These are phyloP conservation scores for Pammene fasciana DNA, from an alignment of 2,888 invertebrate genomes.

Conservation along the genomic window DNA sequence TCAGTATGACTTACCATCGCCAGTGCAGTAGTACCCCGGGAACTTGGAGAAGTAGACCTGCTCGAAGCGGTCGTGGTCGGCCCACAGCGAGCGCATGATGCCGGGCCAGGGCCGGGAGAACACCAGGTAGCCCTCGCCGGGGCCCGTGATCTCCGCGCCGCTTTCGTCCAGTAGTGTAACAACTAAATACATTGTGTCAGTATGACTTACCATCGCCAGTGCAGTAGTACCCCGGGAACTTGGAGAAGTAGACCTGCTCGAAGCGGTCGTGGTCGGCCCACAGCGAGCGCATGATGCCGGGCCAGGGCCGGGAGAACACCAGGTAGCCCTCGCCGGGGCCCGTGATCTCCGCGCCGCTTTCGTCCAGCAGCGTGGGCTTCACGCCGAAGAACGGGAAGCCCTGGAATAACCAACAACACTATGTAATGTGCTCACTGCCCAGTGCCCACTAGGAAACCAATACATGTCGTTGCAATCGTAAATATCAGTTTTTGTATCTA, in stretches of 20 bases:
- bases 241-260: conserved; percentile 96
- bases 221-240: conserved; percentile 98
- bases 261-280: conserved; percentile 95
- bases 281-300: conserved; percentile 98
- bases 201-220: conserved; percentile 94
- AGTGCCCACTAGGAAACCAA: background rate
- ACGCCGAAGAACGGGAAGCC: conserved; percentile 99
- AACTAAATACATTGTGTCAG: no score
- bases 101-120: no score
- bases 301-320: conserved; percentile 98
- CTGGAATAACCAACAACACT: conserved; percentile 69
- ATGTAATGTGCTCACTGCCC: background rate
- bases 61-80: no score
- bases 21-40: no score
- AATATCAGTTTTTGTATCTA: no score
- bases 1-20: no score
- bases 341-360: conserved; percentile 92
- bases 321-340: conserved; percentile 97
- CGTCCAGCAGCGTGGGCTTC: conserved; percentile 92
- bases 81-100: conserved; percentile 97
- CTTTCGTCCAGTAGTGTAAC: conserved; percentile 88
- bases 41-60: no score
- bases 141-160: no score
- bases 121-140: no score
- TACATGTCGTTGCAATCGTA: no score